Percentiles rank a stretch among this genome's conserved stretches.
Evolutionary conservation across 2,888 invertebrate genomes (phyloP).

Genomic region (Flabesymbios commensalis): DNA sequence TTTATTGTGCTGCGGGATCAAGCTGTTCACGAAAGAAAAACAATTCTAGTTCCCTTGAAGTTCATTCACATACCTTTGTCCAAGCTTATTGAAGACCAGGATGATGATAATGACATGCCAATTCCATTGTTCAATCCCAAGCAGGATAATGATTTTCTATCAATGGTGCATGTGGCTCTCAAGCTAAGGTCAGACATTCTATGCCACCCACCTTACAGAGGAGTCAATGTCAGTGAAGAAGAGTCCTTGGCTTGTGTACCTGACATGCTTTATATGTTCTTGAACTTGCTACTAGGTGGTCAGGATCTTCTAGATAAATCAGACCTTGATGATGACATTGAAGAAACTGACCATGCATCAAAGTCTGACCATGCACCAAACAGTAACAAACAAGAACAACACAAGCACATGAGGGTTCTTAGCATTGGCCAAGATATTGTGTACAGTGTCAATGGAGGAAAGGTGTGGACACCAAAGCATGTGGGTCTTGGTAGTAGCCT

Average conservation of each 20-base stretch:
- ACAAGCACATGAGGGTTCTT: neutral
- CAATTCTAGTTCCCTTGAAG: neutral
- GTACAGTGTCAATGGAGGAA: no score
- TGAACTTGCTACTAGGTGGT: constrained; percentile 9
- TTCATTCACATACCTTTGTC: neutral
- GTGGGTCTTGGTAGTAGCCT: constrained; percentile 11
- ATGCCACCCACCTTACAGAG: neutral
- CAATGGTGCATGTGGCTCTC: constrained; percentile 9
- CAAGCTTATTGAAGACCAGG: no score
- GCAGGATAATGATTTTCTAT: constrained; percentile 3
- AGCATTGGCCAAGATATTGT: neutral
- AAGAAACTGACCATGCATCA: no score
- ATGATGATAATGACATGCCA: neutral
- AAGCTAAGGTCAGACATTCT: constrained; percentile 4
- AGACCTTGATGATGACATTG: constrained; percentile 5
- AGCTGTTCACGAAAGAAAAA: neutral
- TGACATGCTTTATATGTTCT: constrained; percentile 15
- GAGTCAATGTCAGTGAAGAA: neutral
- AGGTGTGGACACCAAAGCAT: constrained; percentile 12
- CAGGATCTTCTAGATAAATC: neutral
- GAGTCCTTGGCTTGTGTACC: neutral
- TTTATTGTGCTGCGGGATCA: neutral
- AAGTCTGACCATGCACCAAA: no score
- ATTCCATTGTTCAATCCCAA: neutral
- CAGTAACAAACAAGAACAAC: neutral